These are phyloP conservation scores for Acanthochromis polyacanthus DNA, from an alignment of 2,113 vertebrate genomes.

Conservation along the genomic window DNA sequence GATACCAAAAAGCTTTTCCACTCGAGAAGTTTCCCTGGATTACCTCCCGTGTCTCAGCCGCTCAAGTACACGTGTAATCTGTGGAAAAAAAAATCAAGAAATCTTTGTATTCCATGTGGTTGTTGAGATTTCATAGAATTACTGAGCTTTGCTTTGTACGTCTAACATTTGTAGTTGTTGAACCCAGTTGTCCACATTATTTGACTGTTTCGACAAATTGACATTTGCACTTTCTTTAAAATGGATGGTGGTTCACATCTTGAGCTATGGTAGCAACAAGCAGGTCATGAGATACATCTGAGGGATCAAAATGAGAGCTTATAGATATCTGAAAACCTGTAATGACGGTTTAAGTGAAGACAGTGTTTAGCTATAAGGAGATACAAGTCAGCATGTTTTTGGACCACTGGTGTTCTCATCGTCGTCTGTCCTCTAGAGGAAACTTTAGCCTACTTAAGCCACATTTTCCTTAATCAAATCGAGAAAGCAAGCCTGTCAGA, in stretches of 20 bases:
- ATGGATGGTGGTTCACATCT: neutral
- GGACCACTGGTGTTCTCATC: no score
- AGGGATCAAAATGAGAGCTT: no score
- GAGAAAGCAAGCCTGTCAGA: neutral
- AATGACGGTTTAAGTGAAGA: no score
- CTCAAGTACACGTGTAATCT: constrained; percentile 54
- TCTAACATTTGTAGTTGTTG: neutral
- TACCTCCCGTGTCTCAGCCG: constrained; percentile 50
- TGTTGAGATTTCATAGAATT: constrained; percentile 38
- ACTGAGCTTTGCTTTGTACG: constrained; percentile 5
- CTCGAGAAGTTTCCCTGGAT: constrained; percentile 58
- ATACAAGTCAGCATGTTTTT: no score
- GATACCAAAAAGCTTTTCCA: constrained; percentile 36
- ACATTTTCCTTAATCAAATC: neutral
- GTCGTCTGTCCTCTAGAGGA: neutral
- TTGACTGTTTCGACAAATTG: neutral
- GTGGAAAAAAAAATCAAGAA: neutral
- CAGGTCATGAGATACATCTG: no score
- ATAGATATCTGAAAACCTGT: no score
- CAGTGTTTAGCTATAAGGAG: no score
- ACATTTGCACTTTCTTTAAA: neutral
- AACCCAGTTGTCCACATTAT: neutral
- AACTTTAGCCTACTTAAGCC: neutral
- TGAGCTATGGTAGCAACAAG: neutral
- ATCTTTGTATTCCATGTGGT: constrained; percentile 16